Evolutionary conservation across 2,797 vertebrate species (phyloP), one percentile per base, ranked within the genome.

Genomic region (Neomorphus geoffroyi): DNA sequence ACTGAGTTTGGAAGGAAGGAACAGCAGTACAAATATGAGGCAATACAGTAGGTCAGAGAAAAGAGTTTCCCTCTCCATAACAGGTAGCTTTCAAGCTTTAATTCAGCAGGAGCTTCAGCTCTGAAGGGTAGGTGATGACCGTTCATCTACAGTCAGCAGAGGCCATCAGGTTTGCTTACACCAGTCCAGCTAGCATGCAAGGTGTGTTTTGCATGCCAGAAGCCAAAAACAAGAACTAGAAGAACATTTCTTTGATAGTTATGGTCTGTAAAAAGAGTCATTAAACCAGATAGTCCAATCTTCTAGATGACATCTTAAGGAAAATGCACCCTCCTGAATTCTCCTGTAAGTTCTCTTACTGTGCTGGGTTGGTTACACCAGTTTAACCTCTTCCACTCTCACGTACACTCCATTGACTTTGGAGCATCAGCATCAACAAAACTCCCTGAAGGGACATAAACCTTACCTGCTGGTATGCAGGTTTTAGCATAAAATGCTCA

Each of bases 361-460:
- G 70, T 73, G 27, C 70, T 60, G 77, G 27, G 35, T 91, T 66
- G 41, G 73, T 90, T 81, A 60, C 80, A 82, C 69, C 50, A 67
- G 82, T 91, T 93, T 72, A 88, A 83, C 90, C 30, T 92, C 91
- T 79, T 62, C 83, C 75, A 62, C 62, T 48, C 72, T 90, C 85
- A 90, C 4, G 11, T 91, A 91, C n/a, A 18, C 60, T 64, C 33
- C 57, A 13, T 4, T 80, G 80, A 46, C 58, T 91, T 80, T 21
- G 35, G 62, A 80, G 46, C 69, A 89, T n/a, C 69, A 66, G 26
- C 24, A 46, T 57, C 73, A 61, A 78, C 41, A 57, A 8, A 83
- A 81, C 26, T 62, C 87, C 89, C 92, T 70, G 54, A 60, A 88
- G 82, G 85, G 66, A 90, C 58, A 6, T 33, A 18, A 39, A 53